These are phyloP conservation scores for Gavia stellata DNA, from an alignment of 2,113 vertebrate species.

Conservation along the genomic window DNA sequence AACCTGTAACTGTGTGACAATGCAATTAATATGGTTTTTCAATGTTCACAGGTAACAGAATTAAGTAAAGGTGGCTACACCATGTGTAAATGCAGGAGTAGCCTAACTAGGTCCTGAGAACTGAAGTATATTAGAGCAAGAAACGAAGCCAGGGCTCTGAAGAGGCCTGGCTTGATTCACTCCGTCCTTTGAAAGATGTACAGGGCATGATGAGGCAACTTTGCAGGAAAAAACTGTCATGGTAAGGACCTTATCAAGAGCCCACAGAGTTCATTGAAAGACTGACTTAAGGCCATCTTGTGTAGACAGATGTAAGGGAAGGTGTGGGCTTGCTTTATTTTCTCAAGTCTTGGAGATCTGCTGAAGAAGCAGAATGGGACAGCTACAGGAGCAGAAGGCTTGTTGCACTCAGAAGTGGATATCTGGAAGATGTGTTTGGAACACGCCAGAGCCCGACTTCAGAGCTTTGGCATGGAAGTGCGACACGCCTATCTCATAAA, in stretches of 20 bases:
- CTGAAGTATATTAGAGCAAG: background rate
- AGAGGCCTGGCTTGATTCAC: background rate
- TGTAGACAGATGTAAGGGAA: background rate
- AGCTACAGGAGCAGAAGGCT: background rate
- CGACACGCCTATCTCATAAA: background rate
- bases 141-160: background rate
- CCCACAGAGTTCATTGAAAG: background rate
- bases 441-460: background rate
- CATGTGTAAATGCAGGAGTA: background rate
- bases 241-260: background rate
- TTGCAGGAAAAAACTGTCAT: background rate
- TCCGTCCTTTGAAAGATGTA: background rate
- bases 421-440: background rate
- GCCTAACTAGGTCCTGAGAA: background rate
- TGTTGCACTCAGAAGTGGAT: background rate
- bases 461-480: background rate
- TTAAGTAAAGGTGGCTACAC: background rate
- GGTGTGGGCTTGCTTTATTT: background rate
- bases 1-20: background rate
- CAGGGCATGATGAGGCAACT: background rate
- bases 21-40: background rate
- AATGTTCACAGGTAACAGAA: background rate
- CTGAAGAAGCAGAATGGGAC: constrained; percentile 2
- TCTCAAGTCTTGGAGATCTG: background rate
- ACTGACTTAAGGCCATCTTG: background rate